phyloP scores from a whole-genome alignment of 2,113 vertebrate species.

The Xiphias gladius region DNA sequence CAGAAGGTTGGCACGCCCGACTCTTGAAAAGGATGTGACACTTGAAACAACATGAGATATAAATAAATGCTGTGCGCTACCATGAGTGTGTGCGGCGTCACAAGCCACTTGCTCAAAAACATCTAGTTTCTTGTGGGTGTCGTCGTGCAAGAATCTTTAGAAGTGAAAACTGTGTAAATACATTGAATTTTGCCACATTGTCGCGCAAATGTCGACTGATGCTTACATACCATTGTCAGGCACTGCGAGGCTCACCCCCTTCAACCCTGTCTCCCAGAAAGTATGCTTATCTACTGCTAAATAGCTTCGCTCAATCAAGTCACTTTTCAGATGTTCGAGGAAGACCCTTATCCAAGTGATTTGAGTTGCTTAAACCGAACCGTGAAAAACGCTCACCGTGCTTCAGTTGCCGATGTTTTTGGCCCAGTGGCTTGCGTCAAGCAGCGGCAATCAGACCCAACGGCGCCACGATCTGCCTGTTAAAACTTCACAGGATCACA shows the following conservation, averaged over 20 bases:
- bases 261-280: too few relatives aligned
- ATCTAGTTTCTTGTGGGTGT: background rate
- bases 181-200: too few relatives aligned
- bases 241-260: too few relatives aligned
- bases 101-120: background rate
- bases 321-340: too few relatives aligned
- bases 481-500: conserved; percentile 33
- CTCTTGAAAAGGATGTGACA: conserved; percentile 37
- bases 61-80: background rate
- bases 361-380: background rate
- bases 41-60: background rate
- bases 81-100: background rate
- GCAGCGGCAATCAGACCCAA: background rate
- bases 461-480: background rate
- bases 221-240: too few relatives aligned
- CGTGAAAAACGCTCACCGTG: background rate
- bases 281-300: too few relatives aligned
- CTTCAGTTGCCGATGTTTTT: too few relatives aligned
- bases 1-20: conserved; percentile 2
- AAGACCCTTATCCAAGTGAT: too few relatives aligned
- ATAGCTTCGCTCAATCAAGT: too few relatives aligned
- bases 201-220: too few relatives aligned
- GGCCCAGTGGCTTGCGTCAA: background rate
- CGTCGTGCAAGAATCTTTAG: too few relatives aligned
- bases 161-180: too few relatives aligned